Evolutionary conservation across 2,888 invertebrate genomes (phyloP).

Genomic region (Megalurothrips usitatus): DNA sequence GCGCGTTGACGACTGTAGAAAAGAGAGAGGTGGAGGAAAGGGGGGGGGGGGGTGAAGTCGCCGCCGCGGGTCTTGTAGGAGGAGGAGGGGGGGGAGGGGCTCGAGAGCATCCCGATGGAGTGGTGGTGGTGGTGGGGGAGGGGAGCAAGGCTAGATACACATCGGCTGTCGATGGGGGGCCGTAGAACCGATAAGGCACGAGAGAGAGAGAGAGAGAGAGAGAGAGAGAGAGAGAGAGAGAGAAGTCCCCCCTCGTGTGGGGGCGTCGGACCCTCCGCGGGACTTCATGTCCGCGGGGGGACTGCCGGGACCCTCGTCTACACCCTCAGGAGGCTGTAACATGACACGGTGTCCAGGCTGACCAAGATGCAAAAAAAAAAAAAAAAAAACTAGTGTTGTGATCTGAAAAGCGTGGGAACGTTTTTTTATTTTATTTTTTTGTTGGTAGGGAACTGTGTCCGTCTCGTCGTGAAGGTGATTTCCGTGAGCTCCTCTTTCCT

Average conservation of each 20-base stretch:
- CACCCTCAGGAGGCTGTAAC: too few species aligned
- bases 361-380: not conserved
- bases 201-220: too few species aligned
- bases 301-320: too few species aligned
- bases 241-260: too few species aligned
- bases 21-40: not conserved
- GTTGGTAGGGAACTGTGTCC: not conserved
- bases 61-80: not conserved
- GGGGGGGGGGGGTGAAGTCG: not conserved
- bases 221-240: too few species aligned
- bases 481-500: too few species aligned
- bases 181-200: constrained; percentile 8
- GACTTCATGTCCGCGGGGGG: too few species aligned
- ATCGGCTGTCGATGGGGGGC: not conserved
- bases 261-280: too few species aligned
- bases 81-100: not conserved
- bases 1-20: constrained; percentile 14
- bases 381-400: not conserved
- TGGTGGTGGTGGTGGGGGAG: not conserved
- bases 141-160: not conserved
- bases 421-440: not conserved
- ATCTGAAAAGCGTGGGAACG: not conserved
- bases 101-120: not conserved
- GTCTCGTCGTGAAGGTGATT: too few species aligned
- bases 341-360: too few species aligned